Evolutionary conservation across 2,797 vertebrate genomes (phyloP).

Genomic region (Sebastolobus alascanus): DNA sequence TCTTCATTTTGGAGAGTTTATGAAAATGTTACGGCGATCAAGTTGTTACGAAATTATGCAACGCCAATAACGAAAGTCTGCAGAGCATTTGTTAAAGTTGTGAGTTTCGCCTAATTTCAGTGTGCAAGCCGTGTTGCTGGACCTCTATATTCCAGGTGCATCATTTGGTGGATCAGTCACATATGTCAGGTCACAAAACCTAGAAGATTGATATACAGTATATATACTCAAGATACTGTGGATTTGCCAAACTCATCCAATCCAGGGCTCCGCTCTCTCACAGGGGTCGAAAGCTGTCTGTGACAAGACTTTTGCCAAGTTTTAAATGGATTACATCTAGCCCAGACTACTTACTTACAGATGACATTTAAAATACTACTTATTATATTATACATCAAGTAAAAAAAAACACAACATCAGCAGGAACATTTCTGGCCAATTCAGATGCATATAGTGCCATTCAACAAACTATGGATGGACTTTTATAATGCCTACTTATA

Average conservation of each 20-base stretch:
- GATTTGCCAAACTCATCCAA: slow-evolving; percentile 62
- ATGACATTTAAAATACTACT: slow-evolving; percentile 66
- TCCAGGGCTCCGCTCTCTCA: slow-evolving; percentile 45
- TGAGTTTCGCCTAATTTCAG: neutral
- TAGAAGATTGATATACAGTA: neutral
- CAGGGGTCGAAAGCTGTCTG: slow-evolving; percentile 45
- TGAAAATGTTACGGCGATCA: neutral
- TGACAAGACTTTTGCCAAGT: slow-evolving; percentile 49
- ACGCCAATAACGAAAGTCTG: neutral
- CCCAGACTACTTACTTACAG: slow-evolving; percentile 64
- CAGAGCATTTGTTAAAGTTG: neutral
- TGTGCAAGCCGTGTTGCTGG: neutral
- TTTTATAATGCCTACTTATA: slow-evolving; percentile 44
- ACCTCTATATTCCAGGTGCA: neutral
- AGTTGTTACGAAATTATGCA: slow-evolving; percentile 4
- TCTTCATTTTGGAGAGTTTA: neutral
- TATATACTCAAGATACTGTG: slow-evolving; percentile 5
- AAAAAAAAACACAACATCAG: slow-evolving; percentile 64
- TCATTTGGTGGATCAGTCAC: neutral
- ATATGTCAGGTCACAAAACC: neutral
- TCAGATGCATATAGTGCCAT: slow-evolving; percentile 61
- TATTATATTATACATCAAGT: slow-evolving; percentile 68
- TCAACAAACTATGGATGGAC: slow-evolving; percentile 50
- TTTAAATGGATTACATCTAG: slow-evolving; percentile 64
- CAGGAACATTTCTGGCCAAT: slow-evolving; percentile 71